These are phyloP conservation scores for Chelonus insularis DNA, from an alignment of 1,140 invertebrate species.

Conservation along the genomic window DNA sequence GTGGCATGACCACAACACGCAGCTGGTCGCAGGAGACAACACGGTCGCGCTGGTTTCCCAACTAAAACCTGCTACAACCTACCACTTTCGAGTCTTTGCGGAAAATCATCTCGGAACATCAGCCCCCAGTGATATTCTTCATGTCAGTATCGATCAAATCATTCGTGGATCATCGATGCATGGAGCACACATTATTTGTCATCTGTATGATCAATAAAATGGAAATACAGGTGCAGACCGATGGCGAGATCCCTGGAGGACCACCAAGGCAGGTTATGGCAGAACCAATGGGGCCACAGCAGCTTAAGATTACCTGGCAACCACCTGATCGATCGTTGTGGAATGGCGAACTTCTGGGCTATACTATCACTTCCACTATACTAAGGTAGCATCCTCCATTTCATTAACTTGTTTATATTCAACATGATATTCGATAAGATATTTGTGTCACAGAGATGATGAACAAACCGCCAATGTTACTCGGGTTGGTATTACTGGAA, in stretches of 20 bases:
- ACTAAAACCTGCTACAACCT: slow-evolving; percentile 69
- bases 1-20: slow-evolving; percentile 63
- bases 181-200: slow-evolving; percentile 7
- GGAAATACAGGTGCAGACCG: slow-evolving; percentile 59
- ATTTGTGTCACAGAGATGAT: slow-evolving; percentile 41
- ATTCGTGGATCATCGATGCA: slow-evolving; percentile 27
- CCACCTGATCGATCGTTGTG: slow-evolving; percentile 62
- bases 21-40: slow-evolving; percentile 62
- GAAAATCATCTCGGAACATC: slow-evolving; percentile 70
- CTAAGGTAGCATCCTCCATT: slow-evolving; percentile 46
- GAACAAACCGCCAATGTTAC: slow-evolving; percentile 57
- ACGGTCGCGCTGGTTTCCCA: slow-evolving; percentile 62
- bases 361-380: slow-evolving; percentile 65
- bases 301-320: slow-evolving; percentile 66
- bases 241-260: slow-evolving; percentile 67
- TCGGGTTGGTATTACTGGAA: slow-evolving; percentile 57
- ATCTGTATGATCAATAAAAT: neutral
- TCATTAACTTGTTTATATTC: no score
- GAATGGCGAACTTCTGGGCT: slow-evolving; percentile 68
- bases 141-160: slow-evolving; percentile 56
- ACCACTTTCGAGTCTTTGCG: slow-evolving; percentile 69
- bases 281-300: slow-evolving; percentile 61
- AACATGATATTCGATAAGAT: neutral
- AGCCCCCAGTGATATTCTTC: slow-evolving; percentile 66
- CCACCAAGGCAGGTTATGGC: slow-evolving; percentile 63